These are phyloP conservation scores for Apis cerana DNA, from an alignment of 1,140 invertebrate species.

Conservation along the genomic window DNA sequence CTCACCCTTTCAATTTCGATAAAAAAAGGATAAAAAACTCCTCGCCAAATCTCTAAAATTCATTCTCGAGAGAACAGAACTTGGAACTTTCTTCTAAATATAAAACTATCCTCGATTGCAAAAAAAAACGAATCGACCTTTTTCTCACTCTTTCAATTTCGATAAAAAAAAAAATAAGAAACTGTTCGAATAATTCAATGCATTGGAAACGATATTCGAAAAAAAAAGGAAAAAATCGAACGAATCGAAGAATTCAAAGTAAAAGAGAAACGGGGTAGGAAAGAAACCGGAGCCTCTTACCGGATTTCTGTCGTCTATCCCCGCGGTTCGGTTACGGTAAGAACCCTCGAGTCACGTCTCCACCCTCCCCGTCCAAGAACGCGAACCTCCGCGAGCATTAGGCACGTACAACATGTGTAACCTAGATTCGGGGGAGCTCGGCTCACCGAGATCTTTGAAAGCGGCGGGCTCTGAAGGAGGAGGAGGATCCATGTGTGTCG, in stretches of 20 bases:
- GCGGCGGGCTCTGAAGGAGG: neutral
- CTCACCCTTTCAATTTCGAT: too few relatives aligned
- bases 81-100: too few relatives aligned
- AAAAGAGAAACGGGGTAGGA: slow-evolving; percentile 16
- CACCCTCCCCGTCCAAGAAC: slow-evolving; percentile 33
- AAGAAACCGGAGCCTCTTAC: slow-evolving; percentile 26
- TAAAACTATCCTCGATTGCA: too few relatives aligned
- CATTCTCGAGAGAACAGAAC: too few relatives aligned
- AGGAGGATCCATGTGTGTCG: slow-evolving; percentile 13
- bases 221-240: neutral
- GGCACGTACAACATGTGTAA: slow-evolving; percentile 56
- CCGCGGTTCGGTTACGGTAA: slow-evolving; percentile 23
- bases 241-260: slow-evolving; percentile 15
- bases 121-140: too few relatives aligned
- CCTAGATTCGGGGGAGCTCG: slow-evolving; percentile 34
- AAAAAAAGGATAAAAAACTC: too few relatives aligned
- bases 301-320: slow-evolving; percentile 36
- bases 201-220: too few relatives aligned
- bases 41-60: too few relatives aligned
- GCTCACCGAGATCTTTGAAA: neutral
- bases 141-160: too few relatives aligned
- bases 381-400: slow-evolving; percentile 50
- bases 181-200: too few relatives aligned
- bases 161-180: too few relatives aligned
- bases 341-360: slow-evolving; percentile 55